phyloP scores from a whole-genome alignment of 2,113 vertebrate genomes.

The Riparia riparia region DNA sequence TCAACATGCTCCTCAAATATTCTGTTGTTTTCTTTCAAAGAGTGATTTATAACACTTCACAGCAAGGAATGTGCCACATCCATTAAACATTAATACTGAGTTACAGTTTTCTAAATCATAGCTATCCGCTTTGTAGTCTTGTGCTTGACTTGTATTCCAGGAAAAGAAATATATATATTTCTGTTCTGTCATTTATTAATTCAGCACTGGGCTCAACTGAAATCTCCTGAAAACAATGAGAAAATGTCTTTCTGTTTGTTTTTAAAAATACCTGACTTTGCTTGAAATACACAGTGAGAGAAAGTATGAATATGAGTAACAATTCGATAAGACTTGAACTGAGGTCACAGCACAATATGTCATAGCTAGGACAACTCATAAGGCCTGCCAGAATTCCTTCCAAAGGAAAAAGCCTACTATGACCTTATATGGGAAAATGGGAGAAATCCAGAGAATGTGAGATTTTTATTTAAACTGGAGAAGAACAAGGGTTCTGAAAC shows the following conservation, averaged over 20 bases:
- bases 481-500: neutral
- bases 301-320: neutral
- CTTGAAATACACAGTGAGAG: neutral
- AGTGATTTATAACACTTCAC: conserved; percentile 59
- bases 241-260: conserved; percentile 1
- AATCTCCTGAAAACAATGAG: neutral
- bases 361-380: neutral
- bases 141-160: conserved; percentile 39
- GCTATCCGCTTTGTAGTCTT: conserved; percentile 17
- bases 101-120: conserved; percentile 55
- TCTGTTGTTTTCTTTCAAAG: conserved; percentile 34
- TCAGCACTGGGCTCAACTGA: neutral
- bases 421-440: neutral
- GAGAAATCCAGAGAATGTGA: neutral
- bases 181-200: conserved; percentile 22
- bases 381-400: neutral
- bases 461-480: neutral
- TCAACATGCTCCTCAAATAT: conserved; percentile 40
- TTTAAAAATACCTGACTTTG: neutral
- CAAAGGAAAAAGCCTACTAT: neutral
- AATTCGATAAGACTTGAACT: conserved; percentile 8
- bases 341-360: neutral
- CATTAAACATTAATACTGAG: conserved; percentile 63
- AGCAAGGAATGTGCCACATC: conserved; percentile 40
- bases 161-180: conserved; percentile 33